Percentiles rank a stretch among this genome's conserved stretches.
phyloP scores from a whole-genome alignment of 2,888 invertebrate genomes.

The Nipponacmea schrenckii region DNA sequence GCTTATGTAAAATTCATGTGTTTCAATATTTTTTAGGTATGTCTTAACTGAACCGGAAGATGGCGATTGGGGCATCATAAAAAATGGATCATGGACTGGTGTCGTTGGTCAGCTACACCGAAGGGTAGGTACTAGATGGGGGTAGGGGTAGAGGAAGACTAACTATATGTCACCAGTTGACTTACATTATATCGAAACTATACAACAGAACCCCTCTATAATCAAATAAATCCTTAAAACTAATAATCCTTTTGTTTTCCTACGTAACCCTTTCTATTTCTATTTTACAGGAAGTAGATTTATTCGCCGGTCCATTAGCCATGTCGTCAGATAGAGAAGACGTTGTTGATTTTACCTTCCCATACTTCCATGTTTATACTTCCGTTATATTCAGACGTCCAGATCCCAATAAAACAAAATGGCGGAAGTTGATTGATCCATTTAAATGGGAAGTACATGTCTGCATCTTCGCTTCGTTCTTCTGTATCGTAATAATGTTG shows the following conservation, averaged over 20 bases:
- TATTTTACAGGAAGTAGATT: constrained; percentile 79
- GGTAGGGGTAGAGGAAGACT: background rate
- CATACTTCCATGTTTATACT: constrained; percentile 70
- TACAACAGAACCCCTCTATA: no score
- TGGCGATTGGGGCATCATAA: constrained; percentile 35
- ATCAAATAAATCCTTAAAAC: no score
- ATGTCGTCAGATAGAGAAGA: constrained; percentile 91
- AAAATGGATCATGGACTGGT: constrained; percentile 38
- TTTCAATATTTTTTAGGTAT: no score
- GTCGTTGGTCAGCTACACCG: constrained; percentile 40
- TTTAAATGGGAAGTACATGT: constrained; percentile 47
- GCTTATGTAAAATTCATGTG: no score
- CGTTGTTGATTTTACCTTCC: constrained; percentile 89
- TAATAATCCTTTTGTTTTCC: no score
- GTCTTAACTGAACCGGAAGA: constrained; percentile 25
- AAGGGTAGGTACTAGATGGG: constrained; percentile 26
- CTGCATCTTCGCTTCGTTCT: constrained; percentile 35
- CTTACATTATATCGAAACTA: no score
- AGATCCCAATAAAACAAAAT: constrained; percentile 38
- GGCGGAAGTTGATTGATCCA: constrained; percentile 46
- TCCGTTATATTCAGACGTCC: constrained; percentile 45
- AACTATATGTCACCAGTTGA: no score
- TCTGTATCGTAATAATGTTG: constrained; percentile 36
- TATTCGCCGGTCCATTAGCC: constrained; percentile 83
- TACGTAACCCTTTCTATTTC: no score